Evolutionary conservation across 2,113 vertebrate species (phyloP), one percentile per base, ranked within the genome.

Genomic region (Diadophis punctatus): DNA sequence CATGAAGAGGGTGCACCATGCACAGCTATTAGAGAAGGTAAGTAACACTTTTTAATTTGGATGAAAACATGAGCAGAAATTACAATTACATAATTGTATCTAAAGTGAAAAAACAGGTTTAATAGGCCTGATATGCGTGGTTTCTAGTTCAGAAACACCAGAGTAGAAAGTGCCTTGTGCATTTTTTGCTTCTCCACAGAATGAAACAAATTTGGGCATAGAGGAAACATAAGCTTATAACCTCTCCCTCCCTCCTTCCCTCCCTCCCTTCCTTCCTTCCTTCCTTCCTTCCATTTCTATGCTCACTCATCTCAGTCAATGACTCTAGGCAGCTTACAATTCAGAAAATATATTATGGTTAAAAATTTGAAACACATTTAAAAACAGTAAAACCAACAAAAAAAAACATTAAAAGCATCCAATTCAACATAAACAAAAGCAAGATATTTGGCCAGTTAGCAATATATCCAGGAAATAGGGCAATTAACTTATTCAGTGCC

Each of bases 1-100:
- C 99, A 99, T 8, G 99, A 99, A 95, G 99, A 99, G 93, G 99
- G 99, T 52, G 99, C 99, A 0, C 99, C 99, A 0, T 99, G 99
- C 96, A 99, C 99, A 25, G 99, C 99, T 95, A 99, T 99, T 96
- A 98, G 99, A 98, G 99, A 99, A 98, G 99, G 99, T 99, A 93
- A 92, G 87, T 51, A 92, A 46, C 5, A 18, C 60, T 52, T 88
- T 39, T 85, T 23, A 56, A 49, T 87, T 8, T 80, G 0, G n/a
- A 8, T 87, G 1, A 22, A 90, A 91, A 93, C 10, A 10, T 6
- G 16, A 43, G 18, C 39, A 88, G 8, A 43, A 74, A 43, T 68
- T 51, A 48, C 9, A 84, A 12, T 86, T 58, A 20, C 46, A 56
- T n/a, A 20, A 55, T 11, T 51, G 3, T 39, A n/a, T 52, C 18